A percentile compares a stretch with the other conserved stretches of the same genome.
phyloP scores from a whole-genome alignment of 2,888 invertebrate species.

The Platerodrilus igneus region DNA sequence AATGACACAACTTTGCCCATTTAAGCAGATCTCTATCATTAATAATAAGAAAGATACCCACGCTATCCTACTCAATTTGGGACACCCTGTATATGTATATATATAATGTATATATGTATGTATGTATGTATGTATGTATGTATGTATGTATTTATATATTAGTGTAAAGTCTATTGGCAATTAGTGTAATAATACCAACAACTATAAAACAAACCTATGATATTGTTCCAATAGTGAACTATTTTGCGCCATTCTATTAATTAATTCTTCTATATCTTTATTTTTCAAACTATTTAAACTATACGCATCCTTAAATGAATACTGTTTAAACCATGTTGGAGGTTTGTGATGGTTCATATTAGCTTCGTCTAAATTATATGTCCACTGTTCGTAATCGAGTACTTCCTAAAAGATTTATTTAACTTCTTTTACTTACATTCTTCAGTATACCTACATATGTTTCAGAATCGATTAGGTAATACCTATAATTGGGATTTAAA shows the following conservation, averaged over 20 bases:
- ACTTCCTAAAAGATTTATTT: slow-evolving; percentile 11
- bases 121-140: no score
- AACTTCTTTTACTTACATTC: no score
- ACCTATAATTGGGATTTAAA: slow-evolving; percentile 54
- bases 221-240: slow-evolving; percentile 40
- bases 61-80: no score
- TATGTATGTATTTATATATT: no score
- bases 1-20: no score
- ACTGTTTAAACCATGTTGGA: slow-evolving; percentile 73
- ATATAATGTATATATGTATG: no score
- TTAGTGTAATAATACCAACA: background rate
- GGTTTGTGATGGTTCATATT: slow-evolving; percentile 53
- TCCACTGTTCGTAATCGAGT: slow-evolving; percentile 63
- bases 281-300: slow-evolving; percentile 43
- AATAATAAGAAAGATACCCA: no score
- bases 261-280: slow-evolving; percentile 43
- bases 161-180: no score
- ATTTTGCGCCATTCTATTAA: slow-evolving; percentile 43
- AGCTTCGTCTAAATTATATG: slow-evolving; percentile 68
- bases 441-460: slow-evolving; percentile 34
- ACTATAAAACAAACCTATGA: slow-evolving; percentile 31
- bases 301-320: slow-evolving; percentile 64
- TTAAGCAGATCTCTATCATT: no score
- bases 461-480: slow-evolving; percentile 35
- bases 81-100: no score